Conservation (phyloP, 2,888 invertebrate species). For the Pegoplata infirma region DNA sequence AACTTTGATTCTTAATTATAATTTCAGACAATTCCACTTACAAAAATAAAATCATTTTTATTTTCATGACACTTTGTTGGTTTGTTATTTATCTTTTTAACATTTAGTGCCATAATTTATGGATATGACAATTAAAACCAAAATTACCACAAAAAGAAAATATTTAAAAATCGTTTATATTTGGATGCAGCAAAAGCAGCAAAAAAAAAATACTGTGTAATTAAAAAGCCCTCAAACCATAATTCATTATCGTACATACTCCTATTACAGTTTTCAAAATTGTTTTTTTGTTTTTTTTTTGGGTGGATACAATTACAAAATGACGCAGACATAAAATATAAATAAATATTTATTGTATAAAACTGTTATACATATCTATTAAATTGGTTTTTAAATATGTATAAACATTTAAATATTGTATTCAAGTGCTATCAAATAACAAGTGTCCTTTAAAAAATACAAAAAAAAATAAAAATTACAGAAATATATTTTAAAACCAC, state of each 20-base stretch:
- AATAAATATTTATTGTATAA: not conserved
- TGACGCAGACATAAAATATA: not conserved
- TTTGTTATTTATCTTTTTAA: too few relatives aligned
- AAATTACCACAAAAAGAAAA: slow-evolving; percentile 35
- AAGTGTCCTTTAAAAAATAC: slow-evolving; percentile 17
- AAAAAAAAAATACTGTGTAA: not conserved
- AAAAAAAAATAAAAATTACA: not conserved
- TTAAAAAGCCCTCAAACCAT: not conserved
- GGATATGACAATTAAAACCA: slow-evolving; percentile 25
- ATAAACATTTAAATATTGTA: slow-evolving; percentile 23
- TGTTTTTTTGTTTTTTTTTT: not conserved
- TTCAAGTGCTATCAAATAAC: slow-evolving; percentile 33
- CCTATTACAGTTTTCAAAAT: not conserved
- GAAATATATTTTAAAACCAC: slow-evolving; percentile 38
- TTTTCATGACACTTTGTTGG: too few relatives aligned
- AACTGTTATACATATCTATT: not conserved
- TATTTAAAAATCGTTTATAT: slow-evolving; percentile 37
- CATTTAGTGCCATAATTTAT: not conserved
- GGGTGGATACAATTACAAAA: not conserved
- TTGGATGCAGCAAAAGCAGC: not conserved
- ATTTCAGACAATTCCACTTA: too few relatives aligned
- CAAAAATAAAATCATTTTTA: too few relatives aligned
- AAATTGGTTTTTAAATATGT: not conserved
- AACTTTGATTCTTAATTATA: too few relatives aligned
- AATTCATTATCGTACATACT: not conserved